Base-by-base conservation (phyloP, 2,797 vertebrate genomes). In the Muscicapa comitata region DNA sequence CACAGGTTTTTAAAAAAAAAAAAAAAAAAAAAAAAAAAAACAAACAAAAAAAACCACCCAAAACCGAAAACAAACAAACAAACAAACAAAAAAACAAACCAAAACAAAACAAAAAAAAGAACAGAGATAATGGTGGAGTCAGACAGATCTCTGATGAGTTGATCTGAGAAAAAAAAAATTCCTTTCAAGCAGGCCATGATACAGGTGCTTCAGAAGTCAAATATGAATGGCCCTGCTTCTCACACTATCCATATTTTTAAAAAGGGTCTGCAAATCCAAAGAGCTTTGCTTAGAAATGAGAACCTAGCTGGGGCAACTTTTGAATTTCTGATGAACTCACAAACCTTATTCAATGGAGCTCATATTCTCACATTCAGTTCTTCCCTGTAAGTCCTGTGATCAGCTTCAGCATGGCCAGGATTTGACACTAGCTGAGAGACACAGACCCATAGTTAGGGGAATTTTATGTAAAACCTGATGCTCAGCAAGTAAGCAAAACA, bases 401-500 rank as follows among this genome's bases (percentile, higher is more conserved):
- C 24, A 75, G 29, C 45, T 82, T 83, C 62, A 45, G 24, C 31
- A 58, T 20, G 21, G 68, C 50, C 31, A 38, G 13, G 13, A 65
- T 87, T 81, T 86, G 42, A 89, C 55, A 45, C 5, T 5, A 82
- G 35, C 38, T 42, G 67, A 87, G n/a, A 68, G 5, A 80, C 26
- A 53, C 7, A 59, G 47, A 7, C 38, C 47, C 57, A 25, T 79
- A 61, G 61, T 67, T 82, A 72, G 38, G 13, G 35, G 21, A 74
- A 13, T 62, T 87, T 54, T 73, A 71, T 26, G 24, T 33, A 77
- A 91, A 95, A 85, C 11, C 28, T n/a, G 47, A 71, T 82, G 71
- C 70, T 66, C 38, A 76, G 45, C 55, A 68, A n/a, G 33, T 47
- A 91, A 88, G n/a, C 61, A 76, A 87, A 89, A 71, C 29, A 74